Conservation (phyloP, 1,140 invertebrate species). For the Melipona quadrifasciata region DNA sequence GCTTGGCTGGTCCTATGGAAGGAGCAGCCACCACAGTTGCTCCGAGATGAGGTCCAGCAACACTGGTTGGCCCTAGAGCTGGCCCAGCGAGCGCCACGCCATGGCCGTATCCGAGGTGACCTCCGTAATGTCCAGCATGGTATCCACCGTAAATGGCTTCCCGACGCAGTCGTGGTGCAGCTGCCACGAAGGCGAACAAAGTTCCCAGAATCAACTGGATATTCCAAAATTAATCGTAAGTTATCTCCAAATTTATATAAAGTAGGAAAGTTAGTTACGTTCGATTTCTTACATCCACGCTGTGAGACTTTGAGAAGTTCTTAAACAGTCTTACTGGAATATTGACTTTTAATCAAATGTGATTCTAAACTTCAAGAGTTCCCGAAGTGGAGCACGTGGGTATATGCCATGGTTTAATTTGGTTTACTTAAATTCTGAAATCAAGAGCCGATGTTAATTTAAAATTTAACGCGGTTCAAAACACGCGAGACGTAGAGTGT, state of each 20-base stretch:
- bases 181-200: conserved; percentile 60
- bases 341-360: background rate
- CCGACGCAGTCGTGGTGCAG: conserved; percentile 65
- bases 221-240: conserved; percentile 27
- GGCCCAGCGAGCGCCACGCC: conserved; percentile 76
- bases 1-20: conserved; percentile 73
- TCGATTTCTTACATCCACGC: background rate
- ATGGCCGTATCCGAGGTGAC: conserved; percentile 66
- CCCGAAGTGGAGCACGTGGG: background rate
- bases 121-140: conserved; percentile 59
- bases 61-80: conserved; percentile 67
- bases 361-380: background rate
- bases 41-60: conserved; percentile 76
- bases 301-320: background rate
- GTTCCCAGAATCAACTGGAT: conserved; percentile 63
- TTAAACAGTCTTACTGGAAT: background rate
- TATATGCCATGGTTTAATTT: background rate
- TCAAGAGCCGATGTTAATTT: background rate
- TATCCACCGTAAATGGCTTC: conserved; percentile 63
- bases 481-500: too few species aligned
- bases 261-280: too few species aligned
- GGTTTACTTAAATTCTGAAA: background rate
- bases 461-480: too few species aligned
- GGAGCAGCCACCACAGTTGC: conserved; percentile 71
- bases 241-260: background rate